phyloP scores from a whole-genome alignment of 2,113 vertebrate species.

The Sylvietta virens region DNA sequence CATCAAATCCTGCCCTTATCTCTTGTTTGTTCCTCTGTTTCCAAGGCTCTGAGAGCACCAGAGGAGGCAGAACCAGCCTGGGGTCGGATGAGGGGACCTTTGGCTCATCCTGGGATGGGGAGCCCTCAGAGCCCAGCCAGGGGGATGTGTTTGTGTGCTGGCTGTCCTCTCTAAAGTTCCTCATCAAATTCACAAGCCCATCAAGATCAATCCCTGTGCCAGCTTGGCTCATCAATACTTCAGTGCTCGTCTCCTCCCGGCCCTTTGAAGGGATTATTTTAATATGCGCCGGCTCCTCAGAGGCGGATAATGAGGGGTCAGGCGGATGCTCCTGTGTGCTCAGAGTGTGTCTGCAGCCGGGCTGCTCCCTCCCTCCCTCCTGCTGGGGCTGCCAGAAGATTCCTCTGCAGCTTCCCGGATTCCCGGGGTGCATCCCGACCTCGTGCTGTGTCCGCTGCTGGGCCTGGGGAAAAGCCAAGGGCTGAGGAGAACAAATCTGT shows the following conservation, averaged over 20 bases:
- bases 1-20: neutral
- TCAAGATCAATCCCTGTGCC: neutral
- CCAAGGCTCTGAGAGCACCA: neutral
- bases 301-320: neutral
- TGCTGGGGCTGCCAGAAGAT: neutral
- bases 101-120: neutral
- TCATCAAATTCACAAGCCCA: neutral
- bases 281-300: neutral
- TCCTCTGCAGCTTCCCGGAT: neutral
- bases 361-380: neutral
- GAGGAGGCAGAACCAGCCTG: neutral
- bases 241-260: neutral
- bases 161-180: neutral
- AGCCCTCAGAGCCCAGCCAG: accelerated
- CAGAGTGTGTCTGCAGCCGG: neutral
- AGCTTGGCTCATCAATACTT: slow-evolving; percentile 50
- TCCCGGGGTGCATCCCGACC: neutral
- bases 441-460: neutral
- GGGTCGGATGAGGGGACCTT: neutral
- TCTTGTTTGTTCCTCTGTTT: neutral
- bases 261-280: slow-evolving; percentile 45
- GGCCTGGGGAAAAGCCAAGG: neutral
- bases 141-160: neutral
- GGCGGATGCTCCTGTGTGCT: neutral
- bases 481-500: neutral